Base-by-base conservation (phyloP, 2,888 invertebrate genomes). In the Anarsia innoxiella region DNA sequence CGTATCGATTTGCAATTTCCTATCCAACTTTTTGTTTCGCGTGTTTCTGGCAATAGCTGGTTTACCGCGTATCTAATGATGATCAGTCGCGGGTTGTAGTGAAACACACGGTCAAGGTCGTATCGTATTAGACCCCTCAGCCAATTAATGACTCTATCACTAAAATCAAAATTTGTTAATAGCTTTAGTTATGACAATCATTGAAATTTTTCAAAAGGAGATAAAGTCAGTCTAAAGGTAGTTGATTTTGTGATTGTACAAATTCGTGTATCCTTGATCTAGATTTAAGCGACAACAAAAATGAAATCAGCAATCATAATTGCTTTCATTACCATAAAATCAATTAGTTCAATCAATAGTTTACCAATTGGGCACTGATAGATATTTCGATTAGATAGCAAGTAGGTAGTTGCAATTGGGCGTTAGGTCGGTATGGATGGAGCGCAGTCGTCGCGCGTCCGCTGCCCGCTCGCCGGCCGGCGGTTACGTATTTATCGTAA, bases 81-180 rank as follows among this genome's bases (percentile, higher is more conserved):
- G 28, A 36, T 40, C 28, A 31, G 31, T 40, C 25, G n/a, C 40
- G 29, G 39, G 19, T 33, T 26, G 32, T 28, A 10, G 12, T 12
- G 12, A 39, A 34, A 31, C 25, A 33, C 36, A 36, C 29, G 40
- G 40, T 40, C 40, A 40, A 40, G 36, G 40, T 29, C 33, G n/a
- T n/a, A n/a, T n/a, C n/a, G n/a, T n/a, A n/a, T n/a, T n/a, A n/a
- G n/a, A n/a, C n/a, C n/a, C n/a, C n/a, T n/a, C n/a, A n/a, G n/a
- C n/a, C n/a, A n/a, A n/a, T n/a, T n/a, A n/a, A n/a, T n/a, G n/a
- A n/a, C n/a, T n/a, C n/a, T n/a, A n/a, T n/a, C n/a, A n/a, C n/a
- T n/a, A n/a, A n/a, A n/a, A n/a, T n/a, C n/a, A n/a, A n/a, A n/a
- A n/a, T n/a, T n/a, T n/a, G n/a, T n/a, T n/a, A n/a, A n/a, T n/a